Evolutionary conservation across 2,797 vertebrate genomes (phyloP).

Genomic region (Peromyscus nudipes): DNA sequence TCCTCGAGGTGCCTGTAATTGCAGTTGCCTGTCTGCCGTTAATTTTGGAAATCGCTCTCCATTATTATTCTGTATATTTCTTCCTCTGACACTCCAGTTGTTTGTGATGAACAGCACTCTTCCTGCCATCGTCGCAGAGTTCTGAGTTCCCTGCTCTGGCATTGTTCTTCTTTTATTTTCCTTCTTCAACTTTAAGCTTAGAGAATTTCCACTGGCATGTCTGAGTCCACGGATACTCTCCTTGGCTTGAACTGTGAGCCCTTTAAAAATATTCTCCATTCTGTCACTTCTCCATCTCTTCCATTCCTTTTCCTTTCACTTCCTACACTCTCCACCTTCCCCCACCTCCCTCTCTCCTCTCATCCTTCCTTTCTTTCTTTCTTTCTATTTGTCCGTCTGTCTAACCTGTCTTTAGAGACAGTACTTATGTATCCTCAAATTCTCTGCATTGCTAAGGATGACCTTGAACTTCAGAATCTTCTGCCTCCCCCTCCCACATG

Average conservation of each 20-base stretch:
- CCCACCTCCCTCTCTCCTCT: background rate
- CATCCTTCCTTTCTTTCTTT: background rate
- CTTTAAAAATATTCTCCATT: background rate
- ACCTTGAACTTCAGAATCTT: background rate
- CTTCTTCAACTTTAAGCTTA: background rate
- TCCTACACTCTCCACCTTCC: background rate
- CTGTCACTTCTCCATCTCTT: background rate
- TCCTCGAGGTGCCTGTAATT: background rate
- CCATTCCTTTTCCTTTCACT: background rate
- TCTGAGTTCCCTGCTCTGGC: background rate
- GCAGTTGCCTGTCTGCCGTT: background rate
- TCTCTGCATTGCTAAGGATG: background rate
- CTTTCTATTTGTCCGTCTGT: background rate
- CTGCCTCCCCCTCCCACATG: background rate
- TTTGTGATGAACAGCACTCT: background rate
- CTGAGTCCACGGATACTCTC: background rate
- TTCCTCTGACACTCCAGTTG: background rate
- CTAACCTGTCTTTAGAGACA: background rate
- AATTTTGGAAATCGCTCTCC: conserved; percentile 28
- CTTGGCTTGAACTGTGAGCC: too few species aligned
- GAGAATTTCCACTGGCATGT: background rate
- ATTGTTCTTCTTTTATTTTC: background rate
- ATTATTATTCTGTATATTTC: background rate
- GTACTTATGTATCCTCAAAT: background rate
- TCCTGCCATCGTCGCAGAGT: background rate